Evolutionary conservation across 2,797 vertebrate species (phyloP), one percentile per base, ranked within the genome.

Genomic region (Notolabrus celidotus): DNA sequence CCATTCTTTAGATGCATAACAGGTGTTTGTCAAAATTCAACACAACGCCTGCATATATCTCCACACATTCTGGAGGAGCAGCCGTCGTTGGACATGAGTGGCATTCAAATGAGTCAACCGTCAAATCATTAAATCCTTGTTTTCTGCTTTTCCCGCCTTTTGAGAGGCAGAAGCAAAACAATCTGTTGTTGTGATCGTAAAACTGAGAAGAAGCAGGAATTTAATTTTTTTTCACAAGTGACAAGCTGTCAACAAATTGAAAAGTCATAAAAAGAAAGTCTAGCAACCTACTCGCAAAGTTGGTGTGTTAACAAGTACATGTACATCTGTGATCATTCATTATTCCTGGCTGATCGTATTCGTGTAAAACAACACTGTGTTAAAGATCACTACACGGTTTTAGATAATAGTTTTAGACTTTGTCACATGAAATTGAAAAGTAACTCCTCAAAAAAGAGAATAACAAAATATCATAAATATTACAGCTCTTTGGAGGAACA

Each of bases 51-150:
- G 74, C 58, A 27, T 56, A 11, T 69, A 54, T 25, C 33, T 67
- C 55, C 43, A 46, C 61, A 60, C 36, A 19, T 45, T 55, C n/a
- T 34, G 61, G 51, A 53, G 63, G 55, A 43, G 36, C 68, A 47
- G 64, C 14, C 16, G 7, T 55, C 42, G 39, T 25, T 23, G 62
- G 29, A 68, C 47, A 59, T 41, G 67, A 85, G 47, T 59, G 68
- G 67, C 75, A 70, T 85, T 75, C 63, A 73, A 82, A 79, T 65
- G 69, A 84, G 66, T 78, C 66, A 71, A 71, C 83, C 82, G 74
- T 80, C 74, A 85, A 73, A 83, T 80, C 70, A 84, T 88, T 77
- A 84, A 78, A 75, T 73, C 77, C 57, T 4, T 55, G 51, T 81
- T 82, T 74, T 71, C 71, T 45, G 57, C 34, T 62, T 56, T 58